These are phyloP conservation scores for Cossypha caffra DNA, from an alignment of 2,797 vertebrate genomes.

Conservation along the genomic window DNA sequence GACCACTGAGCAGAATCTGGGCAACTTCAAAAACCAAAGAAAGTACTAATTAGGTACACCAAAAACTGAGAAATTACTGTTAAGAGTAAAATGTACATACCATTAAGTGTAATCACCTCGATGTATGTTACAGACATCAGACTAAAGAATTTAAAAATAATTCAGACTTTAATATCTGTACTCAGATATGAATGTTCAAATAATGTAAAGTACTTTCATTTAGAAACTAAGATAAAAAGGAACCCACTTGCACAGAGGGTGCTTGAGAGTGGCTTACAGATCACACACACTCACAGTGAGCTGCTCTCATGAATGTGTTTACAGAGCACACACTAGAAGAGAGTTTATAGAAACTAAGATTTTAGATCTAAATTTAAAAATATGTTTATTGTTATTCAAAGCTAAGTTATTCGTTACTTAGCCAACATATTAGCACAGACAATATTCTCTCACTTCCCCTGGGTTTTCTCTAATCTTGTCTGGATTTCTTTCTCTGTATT, in stretches of 20 bases:
- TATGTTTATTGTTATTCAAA: conserved; percentile 72
- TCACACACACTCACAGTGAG: conserved; percentile 13
- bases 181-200: neutral
- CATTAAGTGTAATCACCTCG: neutral
- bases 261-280: neutral
- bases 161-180: neutral
- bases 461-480: conserved; percentile 73
- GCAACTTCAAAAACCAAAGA: neutral
- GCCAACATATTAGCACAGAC: conserved; percentile 64
- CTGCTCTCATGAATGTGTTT: conserved; percentile 24
- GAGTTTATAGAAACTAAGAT: conserved; percentile 27
- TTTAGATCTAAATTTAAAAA: conserved; percentile 65
- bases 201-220: neutral
- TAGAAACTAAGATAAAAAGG: conserved; percentile 16
- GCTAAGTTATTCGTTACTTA: conserved; percentile 67
- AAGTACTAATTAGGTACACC: neutral
- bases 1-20: neutral
- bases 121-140: neutral
- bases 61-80: neutral
- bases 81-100: neutral
- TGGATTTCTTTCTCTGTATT: conserved; percentile 75
- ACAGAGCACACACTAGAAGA: conserved; percentile 13
- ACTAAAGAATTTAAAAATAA: neutral
- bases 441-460: conserved; percentile 71
- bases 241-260: neutral